phyloP scores from a whole-genome alignment of 2,113 vertebrate species.

The Probosciger aterrimus region DNA sequence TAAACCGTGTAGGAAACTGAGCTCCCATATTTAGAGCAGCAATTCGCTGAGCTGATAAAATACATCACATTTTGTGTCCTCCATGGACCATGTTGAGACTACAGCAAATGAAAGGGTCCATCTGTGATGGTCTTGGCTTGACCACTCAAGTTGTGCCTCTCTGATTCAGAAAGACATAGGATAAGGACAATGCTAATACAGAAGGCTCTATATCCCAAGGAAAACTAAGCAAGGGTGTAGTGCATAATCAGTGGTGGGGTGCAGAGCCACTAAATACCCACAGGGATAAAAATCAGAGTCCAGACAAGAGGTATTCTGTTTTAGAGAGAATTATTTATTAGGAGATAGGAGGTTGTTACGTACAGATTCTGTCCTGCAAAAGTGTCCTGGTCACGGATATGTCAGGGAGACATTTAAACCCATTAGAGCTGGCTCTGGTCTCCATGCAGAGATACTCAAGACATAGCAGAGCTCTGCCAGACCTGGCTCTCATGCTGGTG shows the following conservation, averaged over 20 bases:
- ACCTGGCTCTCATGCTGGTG: not conserved
- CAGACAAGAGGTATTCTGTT: not conserved
- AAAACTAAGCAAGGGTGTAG: not conserved
- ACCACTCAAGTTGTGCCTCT: not conserved
- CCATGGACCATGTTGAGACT: rapidly evolving
- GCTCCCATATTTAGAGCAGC: not conserved
- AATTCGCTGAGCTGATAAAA: not conserved
- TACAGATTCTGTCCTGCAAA: slow-evolving; percentile 63
- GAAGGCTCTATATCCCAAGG: not conserved
- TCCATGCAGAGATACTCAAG: slow-evolving; percentile 21
- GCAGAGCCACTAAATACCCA: not conserved
- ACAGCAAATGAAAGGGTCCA: not conserved
- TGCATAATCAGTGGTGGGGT: not conserved
- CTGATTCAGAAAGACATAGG: not conserved
- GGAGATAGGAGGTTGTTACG: slow-evolving; percentile 13
- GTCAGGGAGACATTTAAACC: not conserved
- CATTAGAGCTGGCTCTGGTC: not conserved
- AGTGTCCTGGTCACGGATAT: not conserved
- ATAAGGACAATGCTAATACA: not conserved
- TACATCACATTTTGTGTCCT: not conserved
- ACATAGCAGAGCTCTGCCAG: slow-evolving; percentile 40
- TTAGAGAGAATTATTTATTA: slow-evolving; percentile 51
- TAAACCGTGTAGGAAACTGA: not conserved
- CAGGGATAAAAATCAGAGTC: not conserved
- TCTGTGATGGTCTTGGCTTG: not conserved